Conservation (phyloP, 2,113 vertebrate genomes). For the Coryphaenoides rupestris region DNA sequence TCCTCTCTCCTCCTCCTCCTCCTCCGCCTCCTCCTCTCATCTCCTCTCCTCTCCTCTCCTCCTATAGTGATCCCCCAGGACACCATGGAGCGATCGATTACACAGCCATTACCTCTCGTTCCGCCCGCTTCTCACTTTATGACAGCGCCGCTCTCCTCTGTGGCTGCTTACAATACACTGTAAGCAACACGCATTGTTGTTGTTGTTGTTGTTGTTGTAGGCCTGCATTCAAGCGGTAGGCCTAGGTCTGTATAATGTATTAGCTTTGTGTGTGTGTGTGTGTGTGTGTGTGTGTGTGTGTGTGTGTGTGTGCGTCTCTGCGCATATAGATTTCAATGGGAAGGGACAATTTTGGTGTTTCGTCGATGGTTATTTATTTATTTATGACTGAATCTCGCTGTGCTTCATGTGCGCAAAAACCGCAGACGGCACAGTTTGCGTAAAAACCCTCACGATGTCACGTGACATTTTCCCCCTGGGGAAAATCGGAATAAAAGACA, state of each 20-base stretch:
- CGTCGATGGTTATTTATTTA: no score
- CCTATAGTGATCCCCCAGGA: conserved; percentile 49
- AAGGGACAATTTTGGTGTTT: no score
- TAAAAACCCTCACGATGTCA: conserved; percentile 15
- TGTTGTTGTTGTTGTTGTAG: background rate
- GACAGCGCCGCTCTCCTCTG: background rate
- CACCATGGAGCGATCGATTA: conserved; percentile 64
- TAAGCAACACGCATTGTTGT: background rate
- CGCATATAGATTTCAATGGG: no score
- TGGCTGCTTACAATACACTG: background rate
- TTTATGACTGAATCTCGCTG: no score
- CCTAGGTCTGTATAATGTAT: no score
- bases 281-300: no score
- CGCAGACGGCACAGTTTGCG: no score
- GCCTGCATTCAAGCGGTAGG: background rate
- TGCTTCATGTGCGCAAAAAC: no score
- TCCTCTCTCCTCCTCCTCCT: conserved; percentile 3
- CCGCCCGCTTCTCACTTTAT: conserved; percentile 21
- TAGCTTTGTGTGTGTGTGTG: no score
- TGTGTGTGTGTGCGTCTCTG: no score
- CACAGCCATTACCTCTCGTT: conserved; percentile 56
- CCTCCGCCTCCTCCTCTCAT: conserved; percentile 11
- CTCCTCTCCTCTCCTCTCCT: conserved; percentile 12
- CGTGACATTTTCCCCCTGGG: conserved; percentile 48
- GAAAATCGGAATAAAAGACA: conserved; percentile 67